Evolutionary conservation across 64 coral and sea anemone genomes (phyloP).

Genomic region (Acropora tenuis): DNA sequence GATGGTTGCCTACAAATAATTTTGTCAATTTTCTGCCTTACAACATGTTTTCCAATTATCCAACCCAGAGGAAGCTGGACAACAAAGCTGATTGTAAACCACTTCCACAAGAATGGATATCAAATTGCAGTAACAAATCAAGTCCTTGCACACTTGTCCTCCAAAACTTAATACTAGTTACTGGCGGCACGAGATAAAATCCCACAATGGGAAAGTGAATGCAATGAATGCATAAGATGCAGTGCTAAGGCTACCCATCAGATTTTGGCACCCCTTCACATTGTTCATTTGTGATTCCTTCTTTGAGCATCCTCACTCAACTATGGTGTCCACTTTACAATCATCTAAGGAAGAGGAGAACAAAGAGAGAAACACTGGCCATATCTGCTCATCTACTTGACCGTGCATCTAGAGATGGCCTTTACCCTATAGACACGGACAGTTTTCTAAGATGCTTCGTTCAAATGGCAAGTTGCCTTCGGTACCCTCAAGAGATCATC

Average conservation of each 20-base stretch:
- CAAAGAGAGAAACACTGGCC: neutral
- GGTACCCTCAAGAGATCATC: neutral
- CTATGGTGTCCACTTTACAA: neutral
- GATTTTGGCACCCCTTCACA: neutral
- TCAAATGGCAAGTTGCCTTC: neutral
- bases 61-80: neutral
- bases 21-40: neutral
- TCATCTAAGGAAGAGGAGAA: neutral
- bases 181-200: neutral
- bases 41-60: neutral
- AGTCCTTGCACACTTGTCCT: neutral
- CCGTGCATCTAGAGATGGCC: too few relatives aligned
- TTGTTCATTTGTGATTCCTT: neutral
- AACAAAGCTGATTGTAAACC: neutral
- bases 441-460: neutral
- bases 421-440: neutral
- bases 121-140: neutral
- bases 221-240: neutral
- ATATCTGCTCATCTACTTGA: neutral
- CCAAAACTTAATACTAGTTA: neutral
- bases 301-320: neutral
- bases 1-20: neutral
- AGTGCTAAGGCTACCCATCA: neutral
- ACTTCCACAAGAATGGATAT: neutral
- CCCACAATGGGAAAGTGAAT: neutral